Percentiles rank a stretch among this genome's conserved stretches.
Conservation (phyloP, 2,888 invertebrate genomes). For the Trissolcus brochymenae region DNA sequence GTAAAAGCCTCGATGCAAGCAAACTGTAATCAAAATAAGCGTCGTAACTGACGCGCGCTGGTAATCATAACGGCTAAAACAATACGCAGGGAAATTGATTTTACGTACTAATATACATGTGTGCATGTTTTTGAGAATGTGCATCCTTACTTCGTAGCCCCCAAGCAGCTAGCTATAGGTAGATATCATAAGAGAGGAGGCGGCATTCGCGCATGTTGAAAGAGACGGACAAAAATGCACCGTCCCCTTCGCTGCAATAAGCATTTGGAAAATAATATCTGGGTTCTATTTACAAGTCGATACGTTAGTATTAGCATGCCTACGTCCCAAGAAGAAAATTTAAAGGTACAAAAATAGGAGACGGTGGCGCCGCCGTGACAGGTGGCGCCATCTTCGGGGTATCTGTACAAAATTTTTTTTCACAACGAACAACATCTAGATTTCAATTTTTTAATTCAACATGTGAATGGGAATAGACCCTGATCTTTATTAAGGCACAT, state of each 20-base stretch:
- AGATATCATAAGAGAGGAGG: constrained; percentile 65
- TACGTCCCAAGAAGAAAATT: constrained; percentile 67
- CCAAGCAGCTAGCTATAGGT: constrained; percentile 74
- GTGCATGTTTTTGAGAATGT: constrained; percentile 55
- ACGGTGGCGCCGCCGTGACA: constrained; percentile 1
- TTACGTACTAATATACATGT: constrained; percentile 58
- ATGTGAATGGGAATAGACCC: no score
- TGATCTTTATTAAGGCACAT: no score
- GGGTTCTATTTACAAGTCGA: constrained; percentile 71
- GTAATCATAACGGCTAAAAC: constrained; percentile 24
- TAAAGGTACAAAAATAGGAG: constrained; percentile 23
- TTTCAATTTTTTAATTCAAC: no score
- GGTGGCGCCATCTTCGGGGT: constrained; percentile 13
- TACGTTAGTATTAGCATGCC: constrained; percentile 75
- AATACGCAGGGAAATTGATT: constrained; percentile 24
- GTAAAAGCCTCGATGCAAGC: constrained; percentile 54
- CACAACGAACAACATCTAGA: no score
- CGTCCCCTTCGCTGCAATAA: constrained; percentile 66
- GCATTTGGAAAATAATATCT: constrained; percentile 68
- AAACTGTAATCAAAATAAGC: constrained; percentile 22
- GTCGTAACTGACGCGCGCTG: constrained; percentile 8
- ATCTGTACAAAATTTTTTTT: constrained; percentile 14
- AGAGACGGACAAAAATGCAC: constrained; percentile 61
- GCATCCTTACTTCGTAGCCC: constrained; percentile 71
- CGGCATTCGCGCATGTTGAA: constrained; percentile 66